Percentiles rank a stretch among this genome's conserved stretches.
phyloP scores from a whole-genome alignment of 2,888 invertebrate genomes.

The Mayetiola destructor region DNA sequence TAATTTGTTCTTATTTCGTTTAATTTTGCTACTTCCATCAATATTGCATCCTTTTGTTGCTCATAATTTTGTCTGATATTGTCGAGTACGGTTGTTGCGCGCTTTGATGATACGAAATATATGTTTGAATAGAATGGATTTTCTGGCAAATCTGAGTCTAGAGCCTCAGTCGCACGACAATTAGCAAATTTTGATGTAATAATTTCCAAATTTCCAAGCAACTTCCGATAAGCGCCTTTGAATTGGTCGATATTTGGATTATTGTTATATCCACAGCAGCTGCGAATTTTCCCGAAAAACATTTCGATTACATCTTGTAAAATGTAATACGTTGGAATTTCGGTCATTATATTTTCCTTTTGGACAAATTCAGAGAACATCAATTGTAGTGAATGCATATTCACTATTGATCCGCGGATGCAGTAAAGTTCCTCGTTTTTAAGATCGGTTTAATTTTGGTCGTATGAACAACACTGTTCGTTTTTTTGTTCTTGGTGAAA shows the following conservation, averaged over 20 bases:
- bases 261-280: not conserved
- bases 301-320: not conserved
- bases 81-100: not conserved
- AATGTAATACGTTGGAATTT: not conserved
- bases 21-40: not conserved
- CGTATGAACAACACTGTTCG: too few relatives aligned
- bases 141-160: too few relatives aligned
- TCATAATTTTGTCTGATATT: not conserved
- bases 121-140: not conserved
- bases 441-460: too few relatives aligned
- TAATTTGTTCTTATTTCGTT: not conserved
- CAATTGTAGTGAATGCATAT: not conserved
- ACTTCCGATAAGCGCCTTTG: not conserved
- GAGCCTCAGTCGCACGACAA: too few relatives aligned
- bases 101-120: not conserved
- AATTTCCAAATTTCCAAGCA: not conserved
- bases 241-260: not conserved
- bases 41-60: not conserved
- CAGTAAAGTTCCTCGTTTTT: too few relatives aligned
- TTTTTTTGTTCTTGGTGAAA: too few relatives aligned
- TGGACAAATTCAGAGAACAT: not conserved
- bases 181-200: not conserved
- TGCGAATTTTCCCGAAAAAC: not conserved
- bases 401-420: not conserved
- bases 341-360: not conserved